Evolutionary conservation across 2,888 invertebrate genomes (phyloP).

Genomic region (Oxystoma pomonae): DNA sequence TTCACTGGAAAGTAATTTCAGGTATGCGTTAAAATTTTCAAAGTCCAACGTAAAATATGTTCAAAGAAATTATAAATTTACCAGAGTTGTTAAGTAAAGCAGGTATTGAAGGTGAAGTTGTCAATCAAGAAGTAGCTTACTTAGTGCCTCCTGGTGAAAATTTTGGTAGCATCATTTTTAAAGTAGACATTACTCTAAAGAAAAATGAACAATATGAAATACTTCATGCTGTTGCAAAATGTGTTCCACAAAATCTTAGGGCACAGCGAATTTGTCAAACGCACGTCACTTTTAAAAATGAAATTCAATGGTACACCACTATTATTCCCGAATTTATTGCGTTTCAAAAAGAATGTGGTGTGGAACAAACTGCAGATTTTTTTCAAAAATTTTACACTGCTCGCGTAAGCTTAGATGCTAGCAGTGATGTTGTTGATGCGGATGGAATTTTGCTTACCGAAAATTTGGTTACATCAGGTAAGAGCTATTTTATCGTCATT

Average conservation of each 20-base stretch:
- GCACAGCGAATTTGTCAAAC: conserved; percentile 51
- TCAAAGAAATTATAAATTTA: conserved; percentile 9
- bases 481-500: no score
- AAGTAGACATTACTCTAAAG: conserved; percentile 15
- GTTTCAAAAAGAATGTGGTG: conserved; percentile 46
- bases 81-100: conserved; percentile 2
- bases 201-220: conserved; percentile 8
- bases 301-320: conserved; percentile 50
- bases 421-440: conserved; percentile 43
- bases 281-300: conserved; percentile 52
- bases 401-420: conserved; percentile 20
- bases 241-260: conserved; percentile 51
- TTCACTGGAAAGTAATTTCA: no score
- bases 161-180: conserved; percentile 19
- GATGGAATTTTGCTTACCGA: conserved; percentile 52
- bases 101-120: conserved; percentile 5
- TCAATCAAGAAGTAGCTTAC: conserved; percentile 7
- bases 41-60: no score
- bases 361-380: conserved; percentile 43
- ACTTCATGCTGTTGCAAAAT: conserved; percentile 52
- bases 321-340: conserved; percentile 42
- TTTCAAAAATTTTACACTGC: conserved; percentile 33
- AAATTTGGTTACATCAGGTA: conserved; percentile 44
- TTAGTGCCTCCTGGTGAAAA: conserved; percentile 19
- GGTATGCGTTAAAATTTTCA: no score